phyloP scores from a whole-genome alignment of 2,797 vertebrate species.

The Xenopus petersii region DNA sequence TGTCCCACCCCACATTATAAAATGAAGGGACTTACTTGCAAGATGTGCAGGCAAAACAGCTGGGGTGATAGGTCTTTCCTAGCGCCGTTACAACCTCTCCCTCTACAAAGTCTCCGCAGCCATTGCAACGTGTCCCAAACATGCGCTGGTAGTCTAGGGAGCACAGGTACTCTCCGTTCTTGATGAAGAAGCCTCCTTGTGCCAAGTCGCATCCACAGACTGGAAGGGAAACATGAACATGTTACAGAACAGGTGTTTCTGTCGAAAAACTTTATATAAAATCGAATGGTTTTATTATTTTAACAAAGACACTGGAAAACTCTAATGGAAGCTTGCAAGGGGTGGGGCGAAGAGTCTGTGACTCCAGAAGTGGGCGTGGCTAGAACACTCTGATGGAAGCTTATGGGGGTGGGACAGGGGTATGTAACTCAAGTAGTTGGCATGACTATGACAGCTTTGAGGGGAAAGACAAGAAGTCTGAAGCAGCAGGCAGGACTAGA shows the following conservation, averaged over 20 bases:
- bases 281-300: not conserved
- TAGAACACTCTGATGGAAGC: too few species aligned
- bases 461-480: not conserved
- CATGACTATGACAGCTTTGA: too few species aligned
- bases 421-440: too few species aligned
- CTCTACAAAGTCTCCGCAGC: constrained; percentile 96
- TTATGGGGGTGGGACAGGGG: too few species aligned
- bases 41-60: constrained; percentile 94
- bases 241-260: not conserved
- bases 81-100: constrained; percentile 96
- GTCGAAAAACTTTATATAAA: not conserved
- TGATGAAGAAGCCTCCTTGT: constrained; percentile 98
- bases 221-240: constrained; percentile 55
- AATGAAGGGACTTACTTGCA: constrained; percentile 86
- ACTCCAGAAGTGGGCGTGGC: too few species aligned
- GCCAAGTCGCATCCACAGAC: constrained; percentile 97
- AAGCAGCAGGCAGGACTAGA: too few species aligned
- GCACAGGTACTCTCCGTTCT: constrained; percentile 96
- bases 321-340: too few species aligned
- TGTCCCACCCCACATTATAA: not conserved
- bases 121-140: constrained; percentile 95
- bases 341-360: too few species aligned
- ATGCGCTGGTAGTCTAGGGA: constrained; percentile 97
- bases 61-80: constrained; percentile 96
- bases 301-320: not conserved